A percentile compares a stretch with the other conserved stretches of the same genome.
These are phyloP conservation scores for Pangasius sanitwongsei DNA, from an alignment of 2,797 vertebrate species.

Conservation along the genomic window DNA sequence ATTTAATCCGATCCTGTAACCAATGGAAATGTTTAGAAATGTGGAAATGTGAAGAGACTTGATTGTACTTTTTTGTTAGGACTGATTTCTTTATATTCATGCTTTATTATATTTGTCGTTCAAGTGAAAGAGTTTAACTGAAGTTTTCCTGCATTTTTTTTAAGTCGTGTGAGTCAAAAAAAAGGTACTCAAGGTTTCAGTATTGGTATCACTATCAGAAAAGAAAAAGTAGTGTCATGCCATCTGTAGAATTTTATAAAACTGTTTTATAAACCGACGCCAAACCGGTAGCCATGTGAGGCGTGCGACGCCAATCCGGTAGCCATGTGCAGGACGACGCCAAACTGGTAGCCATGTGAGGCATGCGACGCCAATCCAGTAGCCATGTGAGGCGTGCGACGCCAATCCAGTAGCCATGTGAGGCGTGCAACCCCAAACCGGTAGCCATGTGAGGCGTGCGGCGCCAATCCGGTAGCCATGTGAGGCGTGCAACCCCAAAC, in stretches of 20 bases:
- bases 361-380: not conserved
- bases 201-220: not conserved
- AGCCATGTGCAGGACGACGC: fast-evolving
- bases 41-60: too few species aligned
- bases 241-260: not conserved
- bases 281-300: not conserved
- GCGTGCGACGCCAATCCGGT: too few species aligned
- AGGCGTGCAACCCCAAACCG: fast-evolving
- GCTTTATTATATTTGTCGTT: not conserved
- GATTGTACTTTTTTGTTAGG: too few species aligned
- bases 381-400: not conserved
- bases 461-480: too few species aligned
- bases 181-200: too few species aligned
- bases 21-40: too few species aligned
- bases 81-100: not conserved
- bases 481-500: too few species aligned
- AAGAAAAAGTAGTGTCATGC: not conserved
- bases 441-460: fast-evolving
- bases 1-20: too few species aligned
- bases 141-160: not conserved
- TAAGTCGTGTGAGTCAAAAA: not conserved
- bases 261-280: not conserved
- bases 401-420: not conserved
- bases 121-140: not conserved
- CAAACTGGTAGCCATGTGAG: not conserved